These are phyloP conservation scores for Colius striatus DNA, from an alignment of 2,113 vertebrate species.

Conservation along the genomic window DNA sequence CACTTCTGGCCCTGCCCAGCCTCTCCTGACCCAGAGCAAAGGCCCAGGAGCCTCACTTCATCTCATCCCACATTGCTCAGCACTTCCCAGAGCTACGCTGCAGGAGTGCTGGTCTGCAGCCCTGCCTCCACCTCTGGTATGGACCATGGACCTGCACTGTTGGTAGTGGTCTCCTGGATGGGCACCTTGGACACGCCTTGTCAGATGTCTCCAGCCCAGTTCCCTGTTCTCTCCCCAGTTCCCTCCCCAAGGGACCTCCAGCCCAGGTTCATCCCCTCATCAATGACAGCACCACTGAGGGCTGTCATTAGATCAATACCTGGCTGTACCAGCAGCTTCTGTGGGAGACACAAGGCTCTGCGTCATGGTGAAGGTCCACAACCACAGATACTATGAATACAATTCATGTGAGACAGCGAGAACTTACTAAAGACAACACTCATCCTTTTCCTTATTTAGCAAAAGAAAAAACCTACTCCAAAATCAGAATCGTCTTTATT, in stretches of 20 bases:
- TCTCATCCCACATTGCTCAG: not conserved
- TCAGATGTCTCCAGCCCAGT: fast-evolving
- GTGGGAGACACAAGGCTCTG: not conserved
- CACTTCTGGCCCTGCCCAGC: not conserved
- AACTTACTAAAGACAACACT: not conserved
- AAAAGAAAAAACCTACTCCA: not conserved
- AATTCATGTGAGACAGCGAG: not conserved
- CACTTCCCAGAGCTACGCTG: fast-evolving
- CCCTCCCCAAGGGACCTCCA: not conserved
- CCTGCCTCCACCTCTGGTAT: not conserved
- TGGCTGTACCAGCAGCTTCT: not conserved
- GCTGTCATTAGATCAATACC: not conserved
- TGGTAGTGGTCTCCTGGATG: not conserved
- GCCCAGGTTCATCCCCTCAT: not conserved
- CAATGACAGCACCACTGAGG: not conserved
- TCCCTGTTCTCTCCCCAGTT: not conserved
- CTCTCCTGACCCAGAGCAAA: not conserved
- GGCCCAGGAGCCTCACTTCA: not conserved
- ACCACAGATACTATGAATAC: not conserved
- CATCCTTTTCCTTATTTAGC: not conserved
- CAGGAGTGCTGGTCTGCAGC: not conserved
- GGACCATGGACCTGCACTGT: fast-evolving
- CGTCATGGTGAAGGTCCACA: not conserved
- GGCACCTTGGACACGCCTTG: fast-evolving
- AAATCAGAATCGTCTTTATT: not conserved